Conservation (phyloP, 2,888 invertebrate species). For the Rapana venosa region DNA sequence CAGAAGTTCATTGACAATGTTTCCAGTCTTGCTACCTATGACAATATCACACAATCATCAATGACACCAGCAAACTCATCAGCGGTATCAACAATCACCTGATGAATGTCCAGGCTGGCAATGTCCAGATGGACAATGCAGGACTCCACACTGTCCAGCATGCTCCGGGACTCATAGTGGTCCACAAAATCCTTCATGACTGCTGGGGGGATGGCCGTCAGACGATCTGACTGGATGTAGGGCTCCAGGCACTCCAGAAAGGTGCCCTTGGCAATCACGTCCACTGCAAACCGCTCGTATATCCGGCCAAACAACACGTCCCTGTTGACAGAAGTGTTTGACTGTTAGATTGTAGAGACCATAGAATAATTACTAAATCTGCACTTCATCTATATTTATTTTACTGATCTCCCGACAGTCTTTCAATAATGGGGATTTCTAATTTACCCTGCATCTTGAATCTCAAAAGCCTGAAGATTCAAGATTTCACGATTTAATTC, state of each 20-base stretch:
- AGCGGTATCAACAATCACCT: conserved; percentile 77
- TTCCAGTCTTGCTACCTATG: too few species aligned
- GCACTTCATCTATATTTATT: too few species aligned
- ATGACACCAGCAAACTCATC: not conserved
- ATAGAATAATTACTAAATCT: too few species aligned
- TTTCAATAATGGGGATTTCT: too few species aligned
- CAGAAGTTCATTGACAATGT: too few species aligned
- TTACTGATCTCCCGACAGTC: too few species aligned
- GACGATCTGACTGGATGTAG: conserved; percentile 84
- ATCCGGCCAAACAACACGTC: conserved; percentile 81
- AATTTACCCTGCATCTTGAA: too few species aligned
- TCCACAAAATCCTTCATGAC: conserved; percentile 87
- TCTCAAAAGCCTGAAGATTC: too few species aligned
- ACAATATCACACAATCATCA: not conserved
- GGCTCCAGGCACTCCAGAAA: conserved; percentile 86
- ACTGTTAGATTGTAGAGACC: too few species aligned
- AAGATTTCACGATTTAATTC: too few species aligned
- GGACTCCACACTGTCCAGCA: conserved; percentile 84
- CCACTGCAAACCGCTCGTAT: conserved; percentile 83
- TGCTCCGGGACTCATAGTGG: conserved; percentile 83
- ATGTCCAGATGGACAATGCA: conserved; percentile 87
- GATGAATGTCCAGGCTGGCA: conserved; percentile 87
- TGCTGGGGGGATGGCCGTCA: conserved; percentile 83
- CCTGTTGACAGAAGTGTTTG: conserved; percentile 58
- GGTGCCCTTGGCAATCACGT: conserved; percentile 83